Evolutionary conservation across 2,888 invertebrate species (phyloP).

Genomic region (Criorhina ranunculi): DNA sequence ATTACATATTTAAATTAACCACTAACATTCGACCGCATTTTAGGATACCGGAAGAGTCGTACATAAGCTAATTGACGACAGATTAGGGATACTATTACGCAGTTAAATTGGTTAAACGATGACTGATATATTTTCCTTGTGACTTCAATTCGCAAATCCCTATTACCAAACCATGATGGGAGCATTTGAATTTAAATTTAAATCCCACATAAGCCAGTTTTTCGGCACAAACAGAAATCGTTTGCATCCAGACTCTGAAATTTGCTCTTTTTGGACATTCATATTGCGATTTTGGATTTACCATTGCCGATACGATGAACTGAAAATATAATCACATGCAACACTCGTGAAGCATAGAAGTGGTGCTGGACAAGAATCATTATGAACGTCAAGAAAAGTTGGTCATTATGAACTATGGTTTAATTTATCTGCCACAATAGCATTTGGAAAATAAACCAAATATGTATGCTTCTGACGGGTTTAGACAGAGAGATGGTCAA

Average conservation of each 20-base stretch:
- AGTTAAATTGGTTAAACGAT: constrained; percentile 38
- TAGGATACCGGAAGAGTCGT: constrained; percentile 17
- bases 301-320: neutral
- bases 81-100: constrained; percentile 43
- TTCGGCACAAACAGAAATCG: neutral
- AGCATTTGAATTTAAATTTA: neutral
- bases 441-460: too few species aligned
- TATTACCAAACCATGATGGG: neutral
- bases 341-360: too few species aligned
- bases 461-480: too few species aligned
- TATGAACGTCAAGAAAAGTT: too few species aligned
- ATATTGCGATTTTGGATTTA: neutral
- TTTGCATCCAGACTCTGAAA: constrained; percentile 1
- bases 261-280: too few species aligned
- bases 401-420: too few species aligned
- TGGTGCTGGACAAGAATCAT: too few species aligned
- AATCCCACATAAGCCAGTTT: neutral
- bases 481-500: too few species aligned
- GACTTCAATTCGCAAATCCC: constrained; percentile 24
- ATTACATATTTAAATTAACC: constrained; percentile 49
- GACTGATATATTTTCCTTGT: constrained; percentile 14
- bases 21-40: constrained; percentile 53
- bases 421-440: too few species aligned
- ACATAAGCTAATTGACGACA: constrained; percentile 60
- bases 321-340: too few species aligned